phyloP scores from a whole-genome alignment of 2,113 vertebrate genomes.

The Tenebrosternarchus preto region DNA sequence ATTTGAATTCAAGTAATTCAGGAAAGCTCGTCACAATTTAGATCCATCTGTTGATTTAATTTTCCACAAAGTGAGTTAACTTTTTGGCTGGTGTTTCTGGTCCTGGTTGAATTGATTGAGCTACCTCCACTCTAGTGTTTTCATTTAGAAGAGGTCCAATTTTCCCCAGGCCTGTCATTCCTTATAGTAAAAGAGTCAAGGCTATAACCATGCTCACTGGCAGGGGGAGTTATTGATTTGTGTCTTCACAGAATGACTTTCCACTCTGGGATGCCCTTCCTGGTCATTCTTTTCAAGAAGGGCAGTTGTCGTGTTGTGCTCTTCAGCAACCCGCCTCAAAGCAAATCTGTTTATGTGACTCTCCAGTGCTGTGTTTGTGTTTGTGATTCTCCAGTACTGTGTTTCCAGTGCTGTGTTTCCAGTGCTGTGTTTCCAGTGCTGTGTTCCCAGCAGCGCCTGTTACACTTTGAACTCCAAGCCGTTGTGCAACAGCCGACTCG shows the following conservation, averaged over 20 bases:
- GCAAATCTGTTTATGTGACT: constrained; percentile 56
- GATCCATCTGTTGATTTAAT: too few species aligned
- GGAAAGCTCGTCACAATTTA: too few species aligned
- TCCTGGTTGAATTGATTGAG: too few species aligned
- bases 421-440: constrained; percentile 41
- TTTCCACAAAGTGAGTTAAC: too few species aligned
- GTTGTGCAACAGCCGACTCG: constrained; percentile 39
- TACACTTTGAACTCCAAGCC: constrained; percentile 63
- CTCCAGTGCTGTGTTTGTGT: constrained; percentile 9
- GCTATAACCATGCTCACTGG: too few species aligned
- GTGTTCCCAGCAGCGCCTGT: constrained; percentile 53
- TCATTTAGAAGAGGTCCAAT: too few species aligned
- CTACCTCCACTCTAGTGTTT: too few species aligned
- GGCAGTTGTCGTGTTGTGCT: neutral
- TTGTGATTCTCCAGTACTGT: too few species aligned
- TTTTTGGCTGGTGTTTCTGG: too few species aligned
- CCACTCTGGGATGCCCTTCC: neutral
- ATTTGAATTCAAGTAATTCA: neutral
- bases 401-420: constrained; percentile 12
- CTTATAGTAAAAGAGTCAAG: too few species aligned
- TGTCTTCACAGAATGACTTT: neutral
- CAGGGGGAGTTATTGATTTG: constrained; percentile 9
- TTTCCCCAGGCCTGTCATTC: too few species aligned
- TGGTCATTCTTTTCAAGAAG: neutral
- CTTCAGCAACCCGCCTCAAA: neutral